Evolutionary conservation across 1,140 invertebrate genomes (phyloP), one percentile per base, ranked within the genome.

Genomic region (Pectinophora gossypiella): DNA sequence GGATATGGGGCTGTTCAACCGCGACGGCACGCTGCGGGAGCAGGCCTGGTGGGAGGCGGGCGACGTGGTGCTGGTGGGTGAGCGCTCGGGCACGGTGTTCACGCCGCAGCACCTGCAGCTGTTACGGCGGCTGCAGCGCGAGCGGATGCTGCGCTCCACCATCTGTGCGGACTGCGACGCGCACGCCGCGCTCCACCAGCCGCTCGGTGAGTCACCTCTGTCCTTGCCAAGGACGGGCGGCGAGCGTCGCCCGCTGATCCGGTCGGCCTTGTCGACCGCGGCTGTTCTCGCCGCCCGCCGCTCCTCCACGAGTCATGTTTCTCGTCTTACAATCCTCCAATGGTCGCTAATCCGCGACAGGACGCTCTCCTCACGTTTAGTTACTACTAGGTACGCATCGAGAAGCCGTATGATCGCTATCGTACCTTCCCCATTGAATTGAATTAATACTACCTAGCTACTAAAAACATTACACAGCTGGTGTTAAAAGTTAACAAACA

Each of bases 131-230:
- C 73, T 91, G 61, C 89, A 91, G 68, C 88, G 69, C 64, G 74
- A 78, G 93, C 91, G 90, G 90, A 94, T 78, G 93, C 90, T 56
- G 90, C 60, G 84, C 83, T 94, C 59, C 79, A 72, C 82, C 15
- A 78, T 85, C 50, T 85, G 82, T 74, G 75, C 82, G 1, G 48
- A 93, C 90, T 27, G 96, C 92, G 69, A 92, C 89, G 12, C 94
- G 91, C 85, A 97, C 96, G 46, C 97, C 92, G 9, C 95, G 92
- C 6, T 95, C 91, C 72, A 90, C 92, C 56, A 92, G 91, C 42
- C 91, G 80, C 77, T 92, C 89, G 49, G 94, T 95, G 76, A 95
- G 96, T 71, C 90, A 89, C 59, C 66, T 62, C 52, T 59, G 54
- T 68, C 72, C 76, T 76, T 74, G 71, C 59, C 67, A 75, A 90